These are phyloP conservation scores for Hypolimnas misippus DNA, from an alignment of 2,888 invertebrate species.

Conservation along the genomic window DNA sequence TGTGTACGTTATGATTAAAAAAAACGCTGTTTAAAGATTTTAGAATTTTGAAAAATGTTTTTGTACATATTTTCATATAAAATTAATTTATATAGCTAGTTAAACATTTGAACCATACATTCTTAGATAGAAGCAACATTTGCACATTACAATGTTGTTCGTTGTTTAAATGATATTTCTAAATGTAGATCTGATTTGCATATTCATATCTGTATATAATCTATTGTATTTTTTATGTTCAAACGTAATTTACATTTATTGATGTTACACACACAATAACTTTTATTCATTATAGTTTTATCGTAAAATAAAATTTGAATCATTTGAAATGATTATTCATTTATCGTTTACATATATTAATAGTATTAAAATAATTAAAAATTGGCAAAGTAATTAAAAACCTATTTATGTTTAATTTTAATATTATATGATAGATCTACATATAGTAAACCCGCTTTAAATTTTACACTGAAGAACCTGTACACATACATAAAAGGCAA, in stretches of 20 bases:
- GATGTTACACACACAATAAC: background rate
- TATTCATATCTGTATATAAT: background rate
- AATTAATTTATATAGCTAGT: background rate
- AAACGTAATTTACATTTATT: background rate
- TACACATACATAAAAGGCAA: too few relatives aligned
- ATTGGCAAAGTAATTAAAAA: too few relatives aligned
- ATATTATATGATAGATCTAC: too few relatives aligned
- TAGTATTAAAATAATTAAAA: too few relatives aligned
- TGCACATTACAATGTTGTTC: slow-evolving; percentile 17
- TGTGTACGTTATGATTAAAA: too few relatives aligned
- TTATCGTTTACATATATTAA: too few relatives aligned
- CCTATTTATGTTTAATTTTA: too few relatives aligned
- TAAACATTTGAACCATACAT: background rate
- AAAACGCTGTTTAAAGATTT: background rate
- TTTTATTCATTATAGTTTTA: too few relatives aligned
- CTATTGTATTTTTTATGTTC: background rate
- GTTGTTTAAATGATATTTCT: background rate
- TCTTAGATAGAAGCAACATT: background rate
- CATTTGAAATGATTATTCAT: too few relatives aligned
- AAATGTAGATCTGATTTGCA: slow-evolving; percentile 1
- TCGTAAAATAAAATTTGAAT: too few relatives aligned
- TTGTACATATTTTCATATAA: background rate
- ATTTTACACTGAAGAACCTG: too few relatives aligned
- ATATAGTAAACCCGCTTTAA: too few relatives aligned
- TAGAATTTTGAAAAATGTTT: background rate